Conservation (phyloP, 2,797 vertebrate species). For the Fistularia tabacaria region DNA sequence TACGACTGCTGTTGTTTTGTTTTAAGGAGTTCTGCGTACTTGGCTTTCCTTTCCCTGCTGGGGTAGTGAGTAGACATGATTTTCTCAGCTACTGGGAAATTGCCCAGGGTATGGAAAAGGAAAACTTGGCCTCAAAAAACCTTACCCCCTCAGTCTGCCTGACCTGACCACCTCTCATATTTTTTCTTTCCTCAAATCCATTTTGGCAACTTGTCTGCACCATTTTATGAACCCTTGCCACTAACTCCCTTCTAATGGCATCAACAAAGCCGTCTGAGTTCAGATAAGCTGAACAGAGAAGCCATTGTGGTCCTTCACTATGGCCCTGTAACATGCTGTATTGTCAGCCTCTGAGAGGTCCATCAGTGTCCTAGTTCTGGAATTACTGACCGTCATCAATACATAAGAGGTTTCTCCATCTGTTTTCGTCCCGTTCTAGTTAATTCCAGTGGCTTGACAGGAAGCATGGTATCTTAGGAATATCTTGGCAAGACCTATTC, state of each 20-base stretch:
- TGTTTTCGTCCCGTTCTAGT: slow-evolving; percentile 12
- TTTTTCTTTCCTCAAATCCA: slow-evolving; percentile 10
- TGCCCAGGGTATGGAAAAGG: slow-evolving; percentile 24
- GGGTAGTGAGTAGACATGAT: slow-evolving; percentile 22
- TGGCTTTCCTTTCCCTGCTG: slow-evolving; percentile 28
- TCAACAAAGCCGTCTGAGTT: slow-evolving; percentile 57
- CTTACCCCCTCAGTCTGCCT: slow-evolving; percentile 8
- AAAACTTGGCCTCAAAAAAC: slow-evolving; percentile 36
- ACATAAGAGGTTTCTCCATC: slow-evolving; percentile 1
- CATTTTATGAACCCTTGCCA: slow-evolving; percentile 51
- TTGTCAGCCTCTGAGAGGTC: slow-evolving; percentile 33
- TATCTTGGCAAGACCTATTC: background rate
- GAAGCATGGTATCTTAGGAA: slow-evolving; percentile 7
- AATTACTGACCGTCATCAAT: slow-evolving; percentile 28
- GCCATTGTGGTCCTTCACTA: slow-evolving; percentile 51
- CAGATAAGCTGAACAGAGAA: slow-evolving; percentile 48
- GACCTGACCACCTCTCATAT: slow-evolving; percentile 5
- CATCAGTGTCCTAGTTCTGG: slow-evolving; percentile 46
- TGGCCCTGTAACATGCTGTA: slow-evolving; percentile 25
- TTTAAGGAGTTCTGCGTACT: slow-evolving; percentile 37
- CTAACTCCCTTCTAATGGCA: slow-evolving; percentile 30
- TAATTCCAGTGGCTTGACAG: slow-evolving; percentile 12
- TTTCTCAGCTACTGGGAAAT: slow-evolving; percentile 13
- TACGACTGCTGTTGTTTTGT: slow-evolving; percentile 33
- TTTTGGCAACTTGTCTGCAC: slow-evolving; percentile 17